Conservation (phyloP, 2,797 vertebrate genomes). For the Dromococcyx pavoninus region DNA sequence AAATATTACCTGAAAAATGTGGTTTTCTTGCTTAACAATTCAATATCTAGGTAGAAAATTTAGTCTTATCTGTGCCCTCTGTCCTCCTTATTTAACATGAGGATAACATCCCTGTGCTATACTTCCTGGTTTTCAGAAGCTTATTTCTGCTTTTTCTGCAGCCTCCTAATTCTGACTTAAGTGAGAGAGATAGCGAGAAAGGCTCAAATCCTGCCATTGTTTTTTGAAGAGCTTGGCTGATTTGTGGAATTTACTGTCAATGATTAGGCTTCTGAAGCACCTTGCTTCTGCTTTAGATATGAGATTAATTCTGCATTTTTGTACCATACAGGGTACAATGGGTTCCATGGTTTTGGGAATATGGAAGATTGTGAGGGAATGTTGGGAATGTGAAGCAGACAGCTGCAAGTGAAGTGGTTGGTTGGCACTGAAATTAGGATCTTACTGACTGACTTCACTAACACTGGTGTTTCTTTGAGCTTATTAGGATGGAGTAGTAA, state of each 20-base stretch:
- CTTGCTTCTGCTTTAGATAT: neutral
- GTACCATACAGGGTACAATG: neutral
- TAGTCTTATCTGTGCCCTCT: neutral
- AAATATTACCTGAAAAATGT: neutral
- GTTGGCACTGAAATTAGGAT: too few relatives aligned
- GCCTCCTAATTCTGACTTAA: neutral
- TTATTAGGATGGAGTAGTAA: too few relatives aligned
- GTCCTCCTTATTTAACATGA: neutral
- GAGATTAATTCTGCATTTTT: neutral
- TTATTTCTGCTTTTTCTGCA: neutral
- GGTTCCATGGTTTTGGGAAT: neutral
- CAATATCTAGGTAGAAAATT: neutral
- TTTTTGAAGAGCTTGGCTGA: neutral
- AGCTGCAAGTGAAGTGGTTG: too few relatives aligned
- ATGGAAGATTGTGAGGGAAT: neutral
- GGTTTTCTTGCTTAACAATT: neutral
- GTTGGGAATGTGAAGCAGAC: neutral
- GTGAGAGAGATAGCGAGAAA: neutral
- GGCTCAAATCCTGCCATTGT: neutral
- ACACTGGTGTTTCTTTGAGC: too few relatives aligned
- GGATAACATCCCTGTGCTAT: neutral
- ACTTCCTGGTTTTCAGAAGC: neutral
- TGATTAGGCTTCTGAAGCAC: neutral
- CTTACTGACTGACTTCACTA: too few relatives aligned
- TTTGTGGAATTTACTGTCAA: neutral